phyloP scores from a whole-genome alignment of 2,113 vertebrate genomes.

The Microtus pennsylvanicus region DNA sequence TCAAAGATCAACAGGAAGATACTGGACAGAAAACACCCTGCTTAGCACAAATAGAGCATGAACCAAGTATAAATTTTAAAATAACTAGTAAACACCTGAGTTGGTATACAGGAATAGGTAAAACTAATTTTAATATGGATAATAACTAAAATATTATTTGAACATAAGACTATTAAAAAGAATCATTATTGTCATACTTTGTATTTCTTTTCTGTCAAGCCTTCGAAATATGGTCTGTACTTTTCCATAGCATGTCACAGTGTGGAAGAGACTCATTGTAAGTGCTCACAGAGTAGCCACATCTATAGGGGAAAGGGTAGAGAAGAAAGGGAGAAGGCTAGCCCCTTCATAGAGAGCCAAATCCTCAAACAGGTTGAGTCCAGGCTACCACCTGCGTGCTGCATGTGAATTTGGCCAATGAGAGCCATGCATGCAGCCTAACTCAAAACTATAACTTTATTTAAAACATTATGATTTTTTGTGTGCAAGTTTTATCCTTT shows the following conservation, averaged over 20 bases:
- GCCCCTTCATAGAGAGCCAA: too few relatives aligned
- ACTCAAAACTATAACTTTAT: neutral
- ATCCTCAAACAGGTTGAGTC: neutral
- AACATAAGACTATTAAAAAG: neutral
- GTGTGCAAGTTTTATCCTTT: too few relatives aligned
- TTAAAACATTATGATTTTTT: neutral
- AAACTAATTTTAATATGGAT: neutral
- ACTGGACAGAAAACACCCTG: neutral
- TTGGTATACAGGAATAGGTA: neutral
- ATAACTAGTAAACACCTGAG: neutral
- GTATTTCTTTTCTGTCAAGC: neutral
- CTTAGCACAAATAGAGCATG: neutral
- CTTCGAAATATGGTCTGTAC: neutral
- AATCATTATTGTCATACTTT: neutral
- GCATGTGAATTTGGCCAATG: neutral
- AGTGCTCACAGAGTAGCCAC: accelerated
- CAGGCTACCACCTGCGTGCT: neutral
- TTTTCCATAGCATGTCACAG: neutral
- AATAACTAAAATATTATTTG: neutral
- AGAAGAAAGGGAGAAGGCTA: neutral
- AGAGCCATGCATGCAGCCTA: neutral
- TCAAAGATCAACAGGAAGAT: neutral
- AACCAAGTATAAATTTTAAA: neutral
- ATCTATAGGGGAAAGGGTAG: neutral
- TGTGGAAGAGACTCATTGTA: neutral